phyloP scores from a whole-genome alignment of 2,113 vertebrate genomes.

The Channa argus region DNA sequence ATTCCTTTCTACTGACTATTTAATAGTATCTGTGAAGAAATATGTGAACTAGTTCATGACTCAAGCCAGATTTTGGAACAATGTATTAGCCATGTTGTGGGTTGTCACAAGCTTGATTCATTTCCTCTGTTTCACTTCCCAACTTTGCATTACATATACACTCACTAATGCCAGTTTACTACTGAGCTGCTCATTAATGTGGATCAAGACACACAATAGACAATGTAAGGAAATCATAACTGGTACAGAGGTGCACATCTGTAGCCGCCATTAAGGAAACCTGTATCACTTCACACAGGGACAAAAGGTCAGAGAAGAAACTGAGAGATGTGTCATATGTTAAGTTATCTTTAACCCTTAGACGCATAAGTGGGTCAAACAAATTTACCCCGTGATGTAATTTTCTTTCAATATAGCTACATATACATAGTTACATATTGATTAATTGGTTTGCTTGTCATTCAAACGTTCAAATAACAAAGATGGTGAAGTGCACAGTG shows the following conservation, averaged over 20 bases:
- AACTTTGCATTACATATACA: slow-evolving; percentile 45
- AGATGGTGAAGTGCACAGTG: too few relatives aligned
- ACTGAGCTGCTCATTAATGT: slow-evolving; percentile 13
- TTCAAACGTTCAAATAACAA: too few relatives aligned
- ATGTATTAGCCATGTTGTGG: not conserved
- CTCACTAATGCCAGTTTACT: slow-evolving; percentile 17
- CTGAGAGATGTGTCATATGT: not conserved
- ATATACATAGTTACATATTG: too few relatives aligned
- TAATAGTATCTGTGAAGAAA: not conserved
- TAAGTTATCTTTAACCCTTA: too few relatives aligned
- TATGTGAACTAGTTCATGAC: slow-evolving; percentile 14
- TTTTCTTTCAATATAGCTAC: too few relatives aligned
- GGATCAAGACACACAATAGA: slow-evolving; percentile 29
- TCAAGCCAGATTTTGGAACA: slow-evolving; percentile 25
- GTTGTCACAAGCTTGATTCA: slow-evolving; percentile 62
- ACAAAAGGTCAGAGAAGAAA: not conserved
- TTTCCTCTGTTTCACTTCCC: slow-evolving; percentile 50
- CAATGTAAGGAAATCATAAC: slow-evolving; percentile 1
- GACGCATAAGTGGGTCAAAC: too few relatives aligned
- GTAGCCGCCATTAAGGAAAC: slow-evolving; percentile 1
- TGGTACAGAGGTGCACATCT: not conserved
- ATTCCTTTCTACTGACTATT: not conserved
- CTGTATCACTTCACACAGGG: not conserved
- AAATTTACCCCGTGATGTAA: too few relatives aligned
- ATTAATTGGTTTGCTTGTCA: too few relatives aligned